Evolutionary conservation across 2,888 invertebrate species (phyloP), one percentile per base, ranked within the genome.

Genomic region (Aphrophora alni): DNA sequence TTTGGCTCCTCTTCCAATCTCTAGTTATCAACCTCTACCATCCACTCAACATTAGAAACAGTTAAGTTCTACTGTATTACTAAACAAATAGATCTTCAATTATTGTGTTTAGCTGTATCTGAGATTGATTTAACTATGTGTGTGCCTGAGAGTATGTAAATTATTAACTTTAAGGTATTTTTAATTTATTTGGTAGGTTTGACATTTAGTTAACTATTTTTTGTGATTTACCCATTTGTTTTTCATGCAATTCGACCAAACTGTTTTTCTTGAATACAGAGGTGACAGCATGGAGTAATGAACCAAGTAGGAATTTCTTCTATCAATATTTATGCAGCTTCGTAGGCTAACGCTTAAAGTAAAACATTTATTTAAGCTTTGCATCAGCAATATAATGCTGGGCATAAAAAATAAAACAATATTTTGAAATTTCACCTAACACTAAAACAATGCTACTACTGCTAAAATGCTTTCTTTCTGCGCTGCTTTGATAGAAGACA

Each of bases 181-280:
- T 14, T 14, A 44, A 4, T 21, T n/a, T 59, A 59, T 59, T 21
- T 59, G 5, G 21, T 12, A 59, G 21, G 21, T 17, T 44, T 59
- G 14, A 21, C 21, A 21, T n/a, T 3, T 21, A 59, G 21, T 59
- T 59, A 59, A 59, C 59, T 21, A 59, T 59, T 5, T n/a, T 59
- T 59, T 59, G 59, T 59, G 59, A 59, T 59, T 59, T n/a, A 59
- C n/a, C 21, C 12, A 59, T 59, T 59, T 59, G 59, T 59, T 59
- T 59, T 59, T 59, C 59, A 59, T 59, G 59, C 59, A 59, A 59
- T 59, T 59, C 59, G 59, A 59, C 21, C 59, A 59, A 59, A 59
- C 59, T 59, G 59, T 59, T 59, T 59, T 59, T 59, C 59, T 59
- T 59, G 59, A 59, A 59, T 59, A 59, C 59, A 59, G 59, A n/a